Conservation (phyloP, 35 echinoderm and acorn worm species). For the Apostichopus japonicus region DNA sequence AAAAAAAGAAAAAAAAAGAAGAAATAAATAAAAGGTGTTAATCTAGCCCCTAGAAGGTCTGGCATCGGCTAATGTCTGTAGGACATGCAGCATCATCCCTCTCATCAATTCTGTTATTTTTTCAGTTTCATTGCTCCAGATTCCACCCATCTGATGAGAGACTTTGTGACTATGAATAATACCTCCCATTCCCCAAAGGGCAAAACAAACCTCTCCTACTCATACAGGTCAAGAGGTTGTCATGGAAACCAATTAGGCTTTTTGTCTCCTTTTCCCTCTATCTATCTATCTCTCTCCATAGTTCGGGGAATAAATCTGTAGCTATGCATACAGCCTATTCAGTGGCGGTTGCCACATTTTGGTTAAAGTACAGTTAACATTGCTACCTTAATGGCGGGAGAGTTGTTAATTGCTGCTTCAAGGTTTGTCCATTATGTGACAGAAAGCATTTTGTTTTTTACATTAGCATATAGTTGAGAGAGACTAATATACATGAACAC, state of each 20-base stretch:
- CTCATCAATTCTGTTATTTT: constrained; percentile 1
- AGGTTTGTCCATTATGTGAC: too few species aligned
- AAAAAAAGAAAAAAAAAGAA: too few species aligned
- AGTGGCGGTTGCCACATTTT: neutral
- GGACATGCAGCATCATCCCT: constrained; percentile 2
- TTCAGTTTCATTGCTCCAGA: neutral
- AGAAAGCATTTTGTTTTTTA: too few species aligned
- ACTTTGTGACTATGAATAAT: constrained; percentile 16
- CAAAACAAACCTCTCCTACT: neutral
- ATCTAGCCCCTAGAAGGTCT: neutral
- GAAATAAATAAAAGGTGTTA: too few species aligned
- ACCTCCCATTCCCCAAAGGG: neutral
- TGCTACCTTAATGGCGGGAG: too few species aligned
- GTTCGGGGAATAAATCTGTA: neutral
- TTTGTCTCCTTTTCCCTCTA: neutral
- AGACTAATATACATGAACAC: too few species aligned
- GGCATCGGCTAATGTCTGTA: neutral
- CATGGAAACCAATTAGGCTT: constrained; percentile 11
- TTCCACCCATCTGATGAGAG: neutral
- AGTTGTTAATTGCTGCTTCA: too few species aligned
- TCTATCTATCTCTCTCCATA: neutral
- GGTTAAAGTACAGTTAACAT: neutral
- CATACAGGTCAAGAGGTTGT: constrained; percentile 6
- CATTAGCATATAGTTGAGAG: too few species aligned
- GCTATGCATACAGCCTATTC: neutral